Evolutionary conservation across 2,113 vertebrate genomes (phyloP).

Genomic region (Sebastes schlegelii): DNA sequence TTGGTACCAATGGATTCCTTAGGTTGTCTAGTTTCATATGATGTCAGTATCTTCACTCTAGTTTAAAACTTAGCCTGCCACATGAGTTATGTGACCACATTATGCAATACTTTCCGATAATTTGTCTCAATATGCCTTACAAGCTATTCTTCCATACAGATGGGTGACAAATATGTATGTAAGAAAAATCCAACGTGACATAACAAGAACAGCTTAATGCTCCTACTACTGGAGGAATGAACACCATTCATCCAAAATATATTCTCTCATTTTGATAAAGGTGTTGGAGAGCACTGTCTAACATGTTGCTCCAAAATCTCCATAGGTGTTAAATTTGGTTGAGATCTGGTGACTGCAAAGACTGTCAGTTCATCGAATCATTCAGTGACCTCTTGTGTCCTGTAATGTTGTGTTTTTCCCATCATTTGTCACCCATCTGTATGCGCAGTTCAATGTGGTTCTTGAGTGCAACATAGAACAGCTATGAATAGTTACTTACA

Average conservation of each 20-base stretch:
- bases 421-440: constrained; percentile 15
- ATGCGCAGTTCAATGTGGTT: neutral
- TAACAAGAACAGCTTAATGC: neutral
- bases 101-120: neutral
- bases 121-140: neutral
- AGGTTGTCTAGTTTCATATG: too few relatives aligned
- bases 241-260: neutral
- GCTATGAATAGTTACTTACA: constrained; percentile 89
- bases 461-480: constrained; percentile 1
- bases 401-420: neutral
- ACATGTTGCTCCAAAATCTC: neutral
- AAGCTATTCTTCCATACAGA: neutral
- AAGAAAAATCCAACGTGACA: neutral
- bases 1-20: too few relatives aligned
- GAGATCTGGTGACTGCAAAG: neutral
- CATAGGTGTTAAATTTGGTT: neutral
- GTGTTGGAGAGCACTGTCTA: neutral
- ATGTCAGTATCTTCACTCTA: too few relatives aligned
- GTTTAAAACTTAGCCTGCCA: too few relatives aligned
- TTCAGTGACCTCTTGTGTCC: neutral
- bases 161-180: neutral
- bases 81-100: neutral
- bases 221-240: neutral
- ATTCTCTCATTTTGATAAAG: neutral
- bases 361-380: neutral